Conservation (phyloP, 2,888 invertebrate species). For the Carabus problematicus region DNA sequence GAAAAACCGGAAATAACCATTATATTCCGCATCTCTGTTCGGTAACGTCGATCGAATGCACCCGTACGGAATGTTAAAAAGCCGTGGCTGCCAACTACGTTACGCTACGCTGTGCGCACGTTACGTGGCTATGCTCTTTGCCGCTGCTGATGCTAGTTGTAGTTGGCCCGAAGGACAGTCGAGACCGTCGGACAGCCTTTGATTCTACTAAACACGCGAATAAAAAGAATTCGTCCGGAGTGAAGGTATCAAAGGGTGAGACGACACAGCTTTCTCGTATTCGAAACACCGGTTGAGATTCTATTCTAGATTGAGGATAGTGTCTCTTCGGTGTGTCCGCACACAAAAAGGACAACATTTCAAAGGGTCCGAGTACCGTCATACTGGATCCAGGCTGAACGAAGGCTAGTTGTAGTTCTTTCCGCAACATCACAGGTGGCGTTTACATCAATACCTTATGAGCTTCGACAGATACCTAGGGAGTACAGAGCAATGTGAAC, state of each 20-base stretch:
- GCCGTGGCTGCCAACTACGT: background rate
- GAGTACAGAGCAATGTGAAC: too few species aligned
- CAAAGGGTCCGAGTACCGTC: conserved; percentile 23
- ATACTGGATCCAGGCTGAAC: conserved; percentile 33
- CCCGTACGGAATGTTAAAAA: conserved; percentile 28
- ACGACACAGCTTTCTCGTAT: conserved; percentile 20
- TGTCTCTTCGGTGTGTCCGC: conserved; percentile 38
- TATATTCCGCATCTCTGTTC: conserved; percentile 33
- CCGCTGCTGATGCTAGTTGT: conserved; percentile 1
- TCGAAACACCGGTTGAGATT: conserved; percentile 38
- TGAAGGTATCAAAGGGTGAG: conserved; percentile 37
- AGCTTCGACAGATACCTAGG: background rate
- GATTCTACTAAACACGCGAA: conserved; percentile 37
- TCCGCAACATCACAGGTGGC: conserved; percentile 6
- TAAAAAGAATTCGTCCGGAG: conserved; percentile 35
- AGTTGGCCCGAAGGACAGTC: too few species aligned
- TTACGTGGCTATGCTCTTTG: background rate
- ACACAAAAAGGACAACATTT: conserved; percentile 33
- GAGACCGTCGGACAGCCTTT: conserved; percentile 18
- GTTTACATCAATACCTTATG: conserved; percentile 9
- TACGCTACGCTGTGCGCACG: too few species aligned
- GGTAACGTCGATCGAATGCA: conserved; percentile 22
- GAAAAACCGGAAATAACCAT: conserved; percentile 38
- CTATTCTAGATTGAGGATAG: conserved; percentile 40
- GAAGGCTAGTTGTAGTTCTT: background rate